A percentile compares a stretch with the other conserved stretches of the same genome.
Evolutionary conservation across 2,888 invertebrate genomes (phyloP).

Genomic region (Drosophila anceps): DNA sequence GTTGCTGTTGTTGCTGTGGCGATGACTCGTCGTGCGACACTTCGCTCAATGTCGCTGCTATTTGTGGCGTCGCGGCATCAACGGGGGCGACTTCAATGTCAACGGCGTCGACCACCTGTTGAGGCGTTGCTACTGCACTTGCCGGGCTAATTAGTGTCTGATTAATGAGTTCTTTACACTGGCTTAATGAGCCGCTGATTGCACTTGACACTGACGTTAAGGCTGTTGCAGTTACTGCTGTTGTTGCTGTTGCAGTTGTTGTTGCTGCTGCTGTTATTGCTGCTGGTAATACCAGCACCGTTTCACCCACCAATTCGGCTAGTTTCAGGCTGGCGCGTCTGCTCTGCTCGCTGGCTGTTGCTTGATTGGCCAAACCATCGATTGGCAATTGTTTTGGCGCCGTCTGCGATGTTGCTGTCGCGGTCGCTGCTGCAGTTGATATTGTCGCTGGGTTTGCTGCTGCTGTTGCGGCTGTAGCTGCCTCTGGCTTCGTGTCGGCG

Average conservation of each 20-base stretch:
- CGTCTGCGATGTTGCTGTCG: conserved; percentile 29
- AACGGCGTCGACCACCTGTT: conserved; percentile 61
- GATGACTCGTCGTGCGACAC: conserved; percentile 68
- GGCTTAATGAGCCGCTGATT: conserved; percentile 42
- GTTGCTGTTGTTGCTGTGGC: conserved; percentile 40
- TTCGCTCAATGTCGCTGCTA: conserved; percentile 75
- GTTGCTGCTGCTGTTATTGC: conserved; percentile 22
- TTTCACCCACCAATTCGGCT: conserved; percentile 72
- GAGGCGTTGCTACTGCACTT: conserved; percentile 37
- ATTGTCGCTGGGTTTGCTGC: conserved; percentile 26
- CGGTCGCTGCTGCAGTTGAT: conserved; percentile 23
- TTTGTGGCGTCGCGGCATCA: conserved; percentile 68
- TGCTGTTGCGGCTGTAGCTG: conserved; percentile 28
- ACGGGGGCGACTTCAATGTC: conserved; percentile 60
- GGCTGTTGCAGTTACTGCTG: conserved; percentile 14
- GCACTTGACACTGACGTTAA: conserved; percentile 17
- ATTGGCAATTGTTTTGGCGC: conserved; percentile 49
- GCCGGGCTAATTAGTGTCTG: conserved; percentile 54
- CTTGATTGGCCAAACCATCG: conserved; percentile 67
- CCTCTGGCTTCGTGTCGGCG: conserved; percentile 42
- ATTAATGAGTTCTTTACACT: conserved; percentile 75
- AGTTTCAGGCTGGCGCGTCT: conserved; percentile 68
- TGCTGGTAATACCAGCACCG: conserved; percentile 66
- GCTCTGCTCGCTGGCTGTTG: conserved; percentile 68
- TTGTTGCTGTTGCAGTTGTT: conserved; percentile 13